Evolutionary conservation across 1,140 invertebrate genomes (phyloP).

Genomic region (Pseudomyrmex sp.): DNA sequence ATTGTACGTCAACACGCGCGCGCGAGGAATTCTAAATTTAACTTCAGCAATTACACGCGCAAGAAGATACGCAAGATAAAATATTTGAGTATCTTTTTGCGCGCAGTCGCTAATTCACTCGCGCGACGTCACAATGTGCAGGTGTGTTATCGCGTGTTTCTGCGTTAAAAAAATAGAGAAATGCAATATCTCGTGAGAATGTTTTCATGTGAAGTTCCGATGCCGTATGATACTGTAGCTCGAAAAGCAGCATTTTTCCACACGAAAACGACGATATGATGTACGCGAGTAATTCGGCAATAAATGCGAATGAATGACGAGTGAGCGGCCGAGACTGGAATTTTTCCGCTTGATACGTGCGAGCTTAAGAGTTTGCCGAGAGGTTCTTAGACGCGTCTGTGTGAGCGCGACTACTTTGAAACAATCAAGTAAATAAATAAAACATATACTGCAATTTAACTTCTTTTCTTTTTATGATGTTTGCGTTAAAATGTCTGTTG

Average conservation of each 20-base stretch:
- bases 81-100: slow-evolving; percentile 33
- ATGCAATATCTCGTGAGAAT: not conserved
- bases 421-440: no score
- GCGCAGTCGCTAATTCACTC: slow-evolving; percentile 3
- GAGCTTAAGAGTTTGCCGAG: slow-evolving; percentile 17
- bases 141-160: not conserved
- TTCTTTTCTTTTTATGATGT: not conserved
- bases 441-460: not conserved
- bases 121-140: not conserved
- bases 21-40: not conserved
- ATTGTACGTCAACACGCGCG: not conserved
- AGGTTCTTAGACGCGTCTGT: not conserved
- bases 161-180: slow-evolving; percentile 7
- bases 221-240: not conserved
- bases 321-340: slow-evolving; percentile 43
- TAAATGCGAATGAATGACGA: slow-evolving; percentile 60
- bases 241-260: slow-evolving; percentile 10
- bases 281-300: slow-evolving; percentile 66
- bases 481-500: no score
- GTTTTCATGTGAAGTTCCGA: not conserved
- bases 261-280: not conserved
- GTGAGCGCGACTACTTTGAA: not conserved
- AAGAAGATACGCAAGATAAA: not conserved
- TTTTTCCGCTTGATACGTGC: slow-evolving; percentile 57
- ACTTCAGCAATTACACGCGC: not conserved